Conservation (phyloP, 2,888 invertebrate genomes). For the Lochmaea crataegi region DNA sequence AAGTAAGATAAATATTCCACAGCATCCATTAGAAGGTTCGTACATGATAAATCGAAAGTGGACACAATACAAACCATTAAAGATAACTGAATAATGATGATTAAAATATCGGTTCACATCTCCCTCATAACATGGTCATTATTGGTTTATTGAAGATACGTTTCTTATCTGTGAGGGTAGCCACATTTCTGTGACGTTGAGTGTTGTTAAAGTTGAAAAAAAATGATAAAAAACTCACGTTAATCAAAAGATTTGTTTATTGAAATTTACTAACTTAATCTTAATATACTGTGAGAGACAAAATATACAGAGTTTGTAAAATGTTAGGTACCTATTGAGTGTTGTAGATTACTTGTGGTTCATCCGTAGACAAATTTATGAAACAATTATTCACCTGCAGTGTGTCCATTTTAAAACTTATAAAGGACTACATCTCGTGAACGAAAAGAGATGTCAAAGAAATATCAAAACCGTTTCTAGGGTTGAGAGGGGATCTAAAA, state of each 20-base stretch:
- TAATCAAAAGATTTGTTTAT: not conserved
- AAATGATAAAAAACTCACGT: conserved; percentile 2
- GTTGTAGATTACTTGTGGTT: too few relatives aligned
- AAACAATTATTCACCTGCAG: too few relatives aligned
- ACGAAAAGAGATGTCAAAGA: too few relatives aligned
- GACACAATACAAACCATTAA: conserved; percentile 65
- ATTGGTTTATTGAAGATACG: conserved; percentile 58
- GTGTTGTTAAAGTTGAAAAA: conserved; percentile 14
- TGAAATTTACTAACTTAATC: too few relatives aligned
- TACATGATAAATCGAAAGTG: conserved; percentile 62
- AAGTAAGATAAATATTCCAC: conserved; percentile 57
- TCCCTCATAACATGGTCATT: conserved; percentile 61
- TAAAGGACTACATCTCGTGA: too few relatives aligned
- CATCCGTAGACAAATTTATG: not conserved
- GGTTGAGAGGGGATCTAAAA: too few relatives aligned
- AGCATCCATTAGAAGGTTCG: conserved; percentile 59
- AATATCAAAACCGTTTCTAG: too few relatives aligned
- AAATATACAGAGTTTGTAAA: not conserved
- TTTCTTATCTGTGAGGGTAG: conserved; percentile 52
- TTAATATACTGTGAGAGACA: not conserved
- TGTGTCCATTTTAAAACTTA: too few relatives aligned
- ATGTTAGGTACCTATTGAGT: too few relatives aligned
- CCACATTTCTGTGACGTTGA: conserved; percentile 45
- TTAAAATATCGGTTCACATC: conserved; percentile 60
- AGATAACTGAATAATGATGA: conserved; percentile 65